A percentile compares a stretch with the other conserved stretches of the same genome.
These are phyloP conservation scores for Rhyacophila brunnea DNA, from an alignment of 1,140 invertebrate species.

Conservation along the genomic window DNA sequence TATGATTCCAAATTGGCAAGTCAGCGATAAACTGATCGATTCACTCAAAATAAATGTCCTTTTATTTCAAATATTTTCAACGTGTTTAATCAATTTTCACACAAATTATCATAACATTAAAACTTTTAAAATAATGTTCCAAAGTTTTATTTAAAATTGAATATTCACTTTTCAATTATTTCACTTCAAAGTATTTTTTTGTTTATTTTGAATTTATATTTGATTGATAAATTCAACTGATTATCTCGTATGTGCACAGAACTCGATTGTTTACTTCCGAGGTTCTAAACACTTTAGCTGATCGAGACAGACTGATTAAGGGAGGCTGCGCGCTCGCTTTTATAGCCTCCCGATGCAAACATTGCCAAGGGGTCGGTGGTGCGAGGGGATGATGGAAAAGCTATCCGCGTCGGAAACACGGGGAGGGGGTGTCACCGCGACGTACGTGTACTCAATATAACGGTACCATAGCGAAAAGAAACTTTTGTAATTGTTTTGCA, in stretches of 20 bases:
- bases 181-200: neutral
- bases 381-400: neutral
- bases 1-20: conserved; percentile 10
- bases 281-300: conserved; percentile 2
- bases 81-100: neutral
- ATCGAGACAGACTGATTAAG: conserved; percentile 19
- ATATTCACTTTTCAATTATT: conserved; percentile 3
- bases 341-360: conserved; percentile 6
- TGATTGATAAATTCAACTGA: neutral
- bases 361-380: neutral
- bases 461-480: neutral
- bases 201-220: neutral
- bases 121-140: no score
- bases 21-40: neutral
- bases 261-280: neutral
- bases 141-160: neutral
- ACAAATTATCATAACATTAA: neutral
- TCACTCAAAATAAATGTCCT: neutral
- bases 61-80: neutral
- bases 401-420: neutral
- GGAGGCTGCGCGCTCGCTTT: conserved; percentile 9
- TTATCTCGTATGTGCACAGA: conserved; percentile 5
- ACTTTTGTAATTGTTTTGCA: conserved; percentile 15
- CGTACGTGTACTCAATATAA: conserved; percentile 1
- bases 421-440: conserved; percentile 5